Evolutionary conservation across 2,888 invertebrate genomes (phyloP).

Genomic region (Pterostichus madidus): DNA sequence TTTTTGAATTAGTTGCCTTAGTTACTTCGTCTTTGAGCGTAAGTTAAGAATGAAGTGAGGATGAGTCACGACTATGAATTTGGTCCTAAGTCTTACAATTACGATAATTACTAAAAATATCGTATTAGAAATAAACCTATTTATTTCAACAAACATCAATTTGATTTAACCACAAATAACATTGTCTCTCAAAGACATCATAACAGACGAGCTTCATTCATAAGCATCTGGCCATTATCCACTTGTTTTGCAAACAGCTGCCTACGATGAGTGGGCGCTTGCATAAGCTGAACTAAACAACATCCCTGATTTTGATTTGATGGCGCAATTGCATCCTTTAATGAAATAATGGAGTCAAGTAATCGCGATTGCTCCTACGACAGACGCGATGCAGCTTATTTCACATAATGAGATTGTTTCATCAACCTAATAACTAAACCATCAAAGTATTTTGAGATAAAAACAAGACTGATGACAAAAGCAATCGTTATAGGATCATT

Average conservation of each 20-base stretch:
- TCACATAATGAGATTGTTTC: constrained; percentile 39
- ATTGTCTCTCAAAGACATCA: too few species aligned
- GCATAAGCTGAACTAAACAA: constrained; percentile 26
- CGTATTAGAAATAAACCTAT: too few species aligned
- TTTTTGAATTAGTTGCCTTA: too few species aligned
- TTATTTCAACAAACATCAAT: too few species aligned
- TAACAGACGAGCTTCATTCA: background rate
- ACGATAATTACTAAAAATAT: too few species aligned
- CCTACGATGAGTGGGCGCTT: constrained; percentile 24
- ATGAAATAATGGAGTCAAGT: constrained; percentile 26
- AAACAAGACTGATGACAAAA: constrained; percentile 9
- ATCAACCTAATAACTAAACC: constrained; percentile 10
- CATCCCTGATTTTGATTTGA: constrained; percentile 31
- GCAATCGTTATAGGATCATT: constrained; percentile 31
- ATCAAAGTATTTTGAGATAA: background rate
- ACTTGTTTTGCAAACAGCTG: constrained; percentile 45
- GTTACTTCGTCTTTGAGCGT: too few species aligned
- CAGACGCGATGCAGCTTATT: background rate
- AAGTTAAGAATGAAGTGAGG: too few species aligned
- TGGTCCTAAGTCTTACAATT: too few species aligned
- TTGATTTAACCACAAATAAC: too few species aligned
- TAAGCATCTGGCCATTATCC: constrained; percentile 17
- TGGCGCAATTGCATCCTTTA: constrained; percentile 25
- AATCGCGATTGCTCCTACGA: constrained; percentile 4
- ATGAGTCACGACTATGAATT: too few species aligned